Conservation (phyloP, 2,888 invertebrate species). For the Nowickia ferox region DNA sequence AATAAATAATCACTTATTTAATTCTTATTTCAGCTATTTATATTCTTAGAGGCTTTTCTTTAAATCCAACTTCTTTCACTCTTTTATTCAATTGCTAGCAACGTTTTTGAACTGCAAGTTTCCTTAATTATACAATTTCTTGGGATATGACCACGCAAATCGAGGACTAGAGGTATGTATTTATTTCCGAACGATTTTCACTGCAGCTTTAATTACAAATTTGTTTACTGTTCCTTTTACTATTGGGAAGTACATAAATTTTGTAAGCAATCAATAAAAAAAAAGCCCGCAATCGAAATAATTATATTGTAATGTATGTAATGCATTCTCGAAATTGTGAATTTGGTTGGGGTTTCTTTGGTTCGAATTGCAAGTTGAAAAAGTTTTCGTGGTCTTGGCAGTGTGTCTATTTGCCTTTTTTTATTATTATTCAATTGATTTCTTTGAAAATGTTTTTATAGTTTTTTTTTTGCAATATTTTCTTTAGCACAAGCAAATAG, state of each 20-base stretch:
- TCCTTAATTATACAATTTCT: no score
- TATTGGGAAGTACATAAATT: background rate
- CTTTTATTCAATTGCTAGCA: no score
- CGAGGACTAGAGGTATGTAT: background rate
- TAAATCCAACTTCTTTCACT: no score
- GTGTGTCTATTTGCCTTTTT: background rate
- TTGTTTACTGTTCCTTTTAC: background rate
- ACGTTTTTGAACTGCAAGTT: no score
- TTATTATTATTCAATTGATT: constrained; percentile 29
- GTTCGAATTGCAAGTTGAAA: background rate
- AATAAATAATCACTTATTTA: no score
- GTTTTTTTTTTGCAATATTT: background rate
- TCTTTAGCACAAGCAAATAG: constrained; percentile 24
- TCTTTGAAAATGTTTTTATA: constrained; percentile 39
- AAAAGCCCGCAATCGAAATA: background rate
- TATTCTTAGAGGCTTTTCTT: no score
- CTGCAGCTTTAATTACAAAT: background rate
- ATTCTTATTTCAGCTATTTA: no score
- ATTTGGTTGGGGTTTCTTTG: constrained; percentile 26
- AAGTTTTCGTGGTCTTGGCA: constrained; percentile 45
- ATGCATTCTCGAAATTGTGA: background rate
- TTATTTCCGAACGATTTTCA: background rate
- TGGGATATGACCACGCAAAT: background rate
- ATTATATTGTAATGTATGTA: constrained; percentile 7
- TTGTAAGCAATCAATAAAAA: constrained; percentile 4